Conservation (phyloP, 2,113 vertebrate species). For the Rhinolophus sinicus region DNA sequence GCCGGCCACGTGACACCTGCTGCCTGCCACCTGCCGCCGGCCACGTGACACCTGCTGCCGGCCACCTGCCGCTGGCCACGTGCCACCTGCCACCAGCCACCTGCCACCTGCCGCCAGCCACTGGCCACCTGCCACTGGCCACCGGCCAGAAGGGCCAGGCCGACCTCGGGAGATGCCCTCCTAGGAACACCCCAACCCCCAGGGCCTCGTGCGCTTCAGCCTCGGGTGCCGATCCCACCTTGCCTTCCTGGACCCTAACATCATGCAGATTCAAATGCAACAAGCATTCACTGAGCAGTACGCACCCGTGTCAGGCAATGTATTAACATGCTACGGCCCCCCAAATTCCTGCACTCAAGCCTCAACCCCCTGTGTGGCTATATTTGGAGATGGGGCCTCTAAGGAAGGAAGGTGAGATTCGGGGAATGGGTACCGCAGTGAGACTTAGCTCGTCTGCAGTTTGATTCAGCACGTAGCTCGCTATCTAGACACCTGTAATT, state of each 20-base stretch:
- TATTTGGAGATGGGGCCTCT: neutral
- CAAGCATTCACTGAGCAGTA: neutral
- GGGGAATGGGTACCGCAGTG: no score
- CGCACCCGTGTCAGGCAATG: neutral
- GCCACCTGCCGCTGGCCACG: no score
- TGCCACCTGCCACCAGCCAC: no score
- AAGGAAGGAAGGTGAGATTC: neutral
- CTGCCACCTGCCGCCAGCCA: no score
- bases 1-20: no score
- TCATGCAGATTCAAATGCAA: neutral
- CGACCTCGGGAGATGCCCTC: accelerated
- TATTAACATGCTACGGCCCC: no score
- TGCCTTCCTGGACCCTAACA: neutral
- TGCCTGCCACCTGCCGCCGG: no score
- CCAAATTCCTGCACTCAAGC: neutral
- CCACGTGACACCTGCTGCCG: no score
- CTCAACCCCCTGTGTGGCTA: neutral
- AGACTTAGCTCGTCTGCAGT: no score
- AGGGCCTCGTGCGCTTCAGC: neutral
- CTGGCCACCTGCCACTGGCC: no score
- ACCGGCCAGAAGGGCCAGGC: neutral
- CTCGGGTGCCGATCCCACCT: neutral
- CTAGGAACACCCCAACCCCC: neutral
- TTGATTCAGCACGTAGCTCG: no score
- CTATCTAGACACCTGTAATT: no score